Evolutionary conservation across 2,888 invertebrate species (phyloP).

Genomic region (Choreutis nemorana): DNA sequence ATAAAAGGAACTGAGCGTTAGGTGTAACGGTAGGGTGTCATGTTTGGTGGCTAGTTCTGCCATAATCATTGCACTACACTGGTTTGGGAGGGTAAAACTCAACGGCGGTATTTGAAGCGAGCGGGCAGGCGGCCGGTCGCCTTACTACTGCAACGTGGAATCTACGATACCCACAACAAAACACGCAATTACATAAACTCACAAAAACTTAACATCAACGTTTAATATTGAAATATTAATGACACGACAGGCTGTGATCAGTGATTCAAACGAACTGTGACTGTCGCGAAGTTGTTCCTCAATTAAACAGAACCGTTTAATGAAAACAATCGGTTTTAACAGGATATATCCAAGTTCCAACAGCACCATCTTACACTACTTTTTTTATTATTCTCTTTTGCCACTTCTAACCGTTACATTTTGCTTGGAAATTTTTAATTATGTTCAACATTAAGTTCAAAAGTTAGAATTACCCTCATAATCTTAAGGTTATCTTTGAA

Average conservation of each 20-base stretch:
- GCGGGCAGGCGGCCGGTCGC: conserved; percentile 40
- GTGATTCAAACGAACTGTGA: no score
- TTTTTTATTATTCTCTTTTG: no score
- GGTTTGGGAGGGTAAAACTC: conserved; percentile 4
- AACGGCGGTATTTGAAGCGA: conserved; percentile 28
- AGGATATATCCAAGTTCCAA: conserved; percentile 49
- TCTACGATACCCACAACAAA: no score
- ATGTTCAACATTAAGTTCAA: no score
- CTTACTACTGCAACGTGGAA: conserved; percentile 41
- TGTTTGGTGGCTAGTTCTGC: conserved; percentile 40
- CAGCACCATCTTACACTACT: no score
- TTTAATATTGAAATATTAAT: conserved; percentile 3
- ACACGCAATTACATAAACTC: no score
- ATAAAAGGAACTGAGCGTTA: conserved; percentile 45
- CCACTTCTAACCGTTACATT: no score
- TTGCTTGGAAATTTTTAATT: no score
- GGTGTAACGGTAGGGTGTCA: conserved; percentile 31
- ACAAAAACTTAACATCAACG: conserved; percentile 5
- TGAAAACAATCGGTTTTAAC: conserved; percentile 59
- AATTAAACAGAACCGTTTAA: no score
- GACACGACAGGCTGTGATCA: background rate
- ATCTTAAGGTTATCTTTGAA: no score
- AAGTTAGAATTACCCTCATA: no score
- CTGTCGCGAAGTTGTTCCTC: no score
- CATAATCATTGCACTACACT: conserved; percentile 33